phyloP scores from a whole-genome alignment of 2,113 vertebrate species.

The Pachyramphus minor region DNA sequence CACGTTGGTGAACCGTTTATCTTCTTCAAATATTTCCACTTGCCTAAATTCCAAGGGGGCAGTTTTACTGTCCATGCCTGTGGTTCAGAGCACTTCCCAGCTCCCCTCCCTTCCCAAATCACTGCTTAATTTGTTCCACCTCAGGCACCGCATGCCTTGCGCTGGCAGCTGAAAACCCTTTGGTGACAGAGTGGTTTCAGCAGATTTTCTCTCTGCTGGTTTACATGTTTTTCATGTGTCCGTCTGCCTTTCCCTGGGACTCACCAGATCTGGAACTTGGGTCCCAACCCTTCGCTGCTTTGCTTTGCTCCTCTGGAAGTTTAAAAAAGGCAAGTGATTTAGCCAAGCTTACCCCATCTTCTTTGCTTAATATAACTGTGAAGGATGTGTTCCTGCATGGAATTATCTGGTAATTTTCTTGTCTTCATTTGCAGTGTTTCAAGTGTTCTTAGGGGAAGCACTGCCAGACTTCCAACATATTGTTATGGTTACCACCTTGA shows the following conservation, averaged over 20 bases:
- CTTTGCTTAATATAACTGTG: background rate
- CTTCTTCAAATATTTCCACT: background rate
- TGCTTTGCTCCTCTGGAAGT: background rate
- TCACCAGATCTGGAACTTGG: background rate
- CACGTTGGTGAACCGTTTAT: background rate
- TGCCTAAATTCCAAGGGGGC: background rate
- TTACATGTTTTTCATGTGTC: background rate
- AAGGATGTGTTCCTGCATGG: slow-evolving; percentile 2
- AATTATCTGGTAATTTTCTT: slow-evolving; percentile 12
- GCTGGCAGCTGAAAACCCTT: background rate
- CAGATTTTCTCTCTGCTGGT: background rate
- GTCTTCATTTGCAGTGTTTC: background rate
- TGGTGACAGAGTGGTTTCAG: background rate
- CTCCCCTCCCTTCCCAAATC: background rate
- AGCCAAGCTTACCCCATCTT: background rate
- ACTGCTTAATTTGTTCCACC: background rate
- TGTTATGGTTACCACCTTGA: slow-evolving; percentile 46
- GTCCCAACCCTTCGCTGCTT: background rate
- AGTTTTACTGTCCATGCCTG: background rate
- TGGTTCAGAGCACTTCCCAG: background rate
- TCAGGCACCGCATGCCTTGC: background rate
- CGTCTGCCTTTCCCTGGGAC: background rate
- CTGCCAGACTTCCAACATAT: slow-evolving; percentile 12
- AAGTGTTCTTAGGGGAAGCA: background rate
- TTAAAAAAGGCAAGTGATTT: background rate